Base-by-base conservation (phyloP, 2,888 invertebrate genomes). In the Tineola bisselliella region DNA sequence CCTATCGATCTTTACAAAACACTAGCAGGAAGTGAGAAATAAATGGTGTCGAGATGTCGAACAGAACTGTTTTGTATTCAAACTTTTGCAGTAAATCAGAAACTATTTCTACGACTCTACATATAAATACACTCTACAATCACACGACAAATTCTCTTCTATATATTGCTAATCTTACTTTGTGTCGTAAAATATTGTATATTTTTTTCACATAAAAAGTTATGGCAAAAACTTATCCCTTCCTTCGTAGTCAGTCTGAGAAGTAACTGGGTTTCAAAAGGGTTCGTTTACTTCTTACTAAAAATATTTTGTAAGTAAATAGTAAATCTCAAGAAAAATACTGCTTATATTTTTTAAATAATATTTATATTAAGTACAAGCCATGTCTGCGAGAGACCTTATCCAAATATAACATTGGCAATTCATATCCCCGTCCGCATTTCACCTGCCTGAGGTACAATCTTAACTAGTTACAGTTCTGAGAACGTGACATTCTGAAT, bases 51-150 rank as follows among this genome's bases (percentile, higher is more conserved):
- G 71, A 71, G 72, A 73, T 68, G 72, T 71, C 71, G 72, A 70
- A 67, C 67, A 70, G 69, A 64, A 68, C 70, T 72, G 70, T 76
- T 74, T 77, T 76, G 70, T 75, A 73, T 74, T 72, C 70, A 66
- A 80, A 77, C 75, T 78, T 77, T 65, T 66, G 66, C 67, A 70
- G 69, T 78, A 76, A 77, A 79, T 78, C 77, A 79, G 71, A 73
- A 75, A 76, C 70, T 73, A 76, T 66, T 74, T 71, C 65, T 66
- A 63, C 63, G 66, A n/a, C n/a, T n/a, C n/a, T n/a, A n/a, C 65
- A 19, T 17, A 12, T 56, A 33, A 4, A 15, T 25, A 18, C 59
- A 38, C n/a, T 13, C 59, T 43, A 25, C 19, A 59, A 17, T 44
- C 43, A 44, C 17, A 18, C 25, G 43, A 43, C 19, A 44, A 59